phyloP scores from a whole-genome alignment of 2,797 vertebrate genomes.

The Bradypus variegatus region DNA sequence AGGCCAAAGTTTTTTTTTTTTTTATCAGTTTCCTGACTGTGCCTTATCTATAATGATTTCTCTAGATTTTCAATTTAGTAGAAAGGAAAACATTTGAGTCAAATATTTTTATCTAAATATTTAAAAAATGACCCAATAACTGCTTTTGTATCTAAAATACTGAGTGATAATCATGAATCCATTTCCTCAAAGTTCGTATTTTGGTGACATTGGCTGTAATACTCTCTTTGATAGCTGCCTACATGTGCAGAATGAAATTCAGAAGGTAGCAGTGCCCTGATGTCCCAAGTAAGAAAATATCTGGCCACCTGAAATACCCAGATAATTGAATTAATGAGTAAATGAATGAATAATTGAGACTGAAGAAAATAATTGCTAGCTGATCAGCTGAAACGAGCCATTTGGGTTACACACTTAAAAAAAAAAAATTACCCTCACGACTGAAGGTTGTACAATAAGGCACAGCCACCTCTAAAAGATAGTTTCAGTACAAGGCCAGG shows the following conservation, averaged over 20 bases:
- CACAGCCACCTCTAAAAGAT: neutral
- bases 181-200: neutral
- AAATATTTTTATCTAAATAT: neutral
- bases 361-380: neutral
- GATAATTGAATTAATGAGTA: neutral
- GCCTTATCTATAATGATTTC: neutral
- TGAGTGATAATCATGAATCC: neutral
- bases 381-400: neutral
- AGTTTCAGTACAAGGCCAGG: neutral
- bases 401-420: neutral
- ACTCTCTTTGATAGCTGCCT: neutral
- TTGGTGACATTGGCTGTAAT: neutral
- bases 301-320: neutral
- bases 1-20: neutral
- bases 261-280: rapidly evolving
- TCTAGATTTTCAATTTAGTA: neutral
- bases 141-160: neutral
- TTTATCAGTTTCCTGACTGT: neutral
- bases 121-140: neutral
- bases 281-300: neutral
- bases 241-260: rapidly evolving
- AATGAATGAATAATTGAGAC: neutral
- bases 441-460: rapidly evolving
- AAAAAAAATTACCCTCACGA: neutral
- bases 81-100: neutral